Evolutionary conservation across 1,140 invertebrate genomes (phyloP).

Genomic region (Drosophila saltans): DNA sequence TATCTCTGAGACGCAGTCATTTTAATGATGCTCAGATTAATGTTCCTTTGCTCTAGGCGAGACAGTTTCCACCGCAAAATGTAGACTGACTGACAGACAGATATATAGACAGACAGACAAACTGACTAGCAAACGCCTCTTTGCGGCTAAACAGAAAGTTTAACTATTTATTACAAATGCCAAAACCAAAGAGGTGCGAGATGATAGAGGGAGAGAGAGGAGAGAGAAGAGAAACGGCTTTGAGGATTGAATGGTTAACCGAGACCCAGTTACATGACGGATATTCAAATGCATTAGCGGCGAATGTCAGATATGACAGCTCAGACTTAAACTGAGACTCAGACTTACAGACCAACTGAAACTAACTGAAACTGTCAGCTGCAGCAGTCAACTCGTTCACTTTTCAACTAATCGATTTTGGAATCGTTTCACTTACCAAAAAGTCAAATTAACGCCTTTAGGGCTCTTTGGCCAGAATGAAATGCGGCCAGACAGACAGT

Average conservation of each 20-base stretch:
- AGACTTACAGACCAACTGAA: not conserved
- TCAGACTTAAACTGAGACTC: constrained; percentile 35
- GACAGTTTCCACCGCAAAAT: constrained; percentile 44
- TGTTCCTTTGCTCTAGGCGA: constrained; percentile 57
- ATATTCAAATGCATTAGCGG: constrained; percentile 76
- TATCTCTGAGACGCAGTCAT: constrained; percentile 36
- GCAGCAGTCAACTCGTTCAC: constrained; percentile 30
- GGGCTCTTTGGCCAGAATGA: constrained; percentile 26
- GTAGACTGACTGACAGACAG: constrained; percentile 40
- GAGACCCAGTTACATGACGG: constrained; percentile 42
- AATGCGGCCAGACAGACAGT: constrained; percentile 30
- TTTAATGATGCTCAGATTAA: constrained; percentile 76
- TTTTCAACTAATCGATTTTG: constrained; percentile 7
- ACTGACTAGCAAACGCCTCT: constrained; percentile 63
- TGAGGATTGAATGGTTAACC: constrained; percentile 22
- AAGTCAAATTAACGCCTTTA: constrained; percentile 72
- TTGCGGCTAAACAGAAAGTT: constrained; percentile 68
- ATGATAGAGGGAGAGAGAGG: no score
- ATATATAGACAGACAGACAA: constrained; percentile 4
- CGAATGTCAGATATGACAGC: constrained; percentile 76
- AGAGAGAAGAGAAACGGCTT: constrained; percentile 4
- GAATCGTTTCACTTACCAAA: constrained; percentile 33
- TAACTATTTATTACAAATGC: constrained; percentile 72
- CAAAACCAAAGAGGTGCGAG: constrained; percentile 34
- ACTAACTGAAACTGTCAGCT: constrained; percentile 42